Percentiles rank a stretch among this genome's conserved stretches.
phyloP scores from a whole-genome alignment of 2,888 invertebrate species.

The Epinotia brunnichana region DNA sequence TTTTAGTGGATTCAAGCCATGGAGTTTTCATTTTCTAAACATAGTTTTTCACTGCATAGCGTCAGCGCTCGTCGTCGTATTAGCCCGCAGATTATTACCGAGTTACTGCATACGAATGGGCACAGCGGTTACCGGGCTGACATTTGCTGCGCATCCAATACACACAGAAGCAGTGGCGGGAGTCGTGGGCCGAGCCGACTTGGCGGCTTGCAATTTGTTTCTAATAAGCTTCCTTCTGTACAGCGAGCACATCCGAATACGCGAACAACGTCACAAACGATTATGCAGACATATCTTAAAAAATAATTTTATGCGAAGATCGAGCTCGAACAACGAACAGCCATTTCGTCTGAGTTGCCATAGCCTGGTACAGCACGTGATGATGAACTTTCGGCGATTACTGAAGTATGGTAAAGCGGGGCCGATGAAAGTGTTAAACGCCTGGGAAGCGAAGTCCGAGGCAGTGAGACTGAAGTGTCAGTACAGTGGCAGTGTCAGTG shows the following conservation, averaged over 20 bases:
- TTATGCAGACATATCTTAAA: conserved; percentile 69
- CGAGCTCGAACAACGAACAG: conserved; percentile 65
- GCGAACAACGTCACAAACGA: conserved; percentile 78
- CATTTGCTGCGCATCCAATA: conserved; percentile 97
- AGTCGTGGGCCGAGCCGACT: conserved; percentile 96
- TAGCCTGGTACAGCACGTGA: conserved; percentile 73
- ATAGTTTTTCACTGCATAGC: conserved; percentile 93
- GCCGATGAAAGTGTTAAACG: conserved; percentile 70
- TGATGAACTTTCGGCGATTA: conserved; percentile 74
- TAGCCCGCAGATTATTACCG: conserved; percentile 88
- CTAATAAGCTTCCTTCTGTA: conserved; percentile 94
- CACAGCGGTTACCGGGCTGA: conserved; percentile 89
- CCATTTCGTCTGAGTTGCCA: conserved; percentile 76
- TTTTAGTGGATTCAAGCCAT: conserved; percentile 89
- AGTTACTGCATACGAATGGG: conserved; percentile 86
- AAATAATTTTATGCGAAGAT: conserved; percentile 57
- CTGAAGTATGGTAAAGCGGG: conserved; percentile 73
- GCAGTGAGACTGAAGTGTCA: conserved; percentile 71
- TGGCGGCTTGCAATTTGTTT: conserved; percentile 95
- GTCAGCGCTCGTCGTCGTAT: conserved; percentile 91
- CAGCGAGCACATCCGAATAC: conserved; percentile 88
- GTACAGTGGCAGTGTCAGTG: conserved; percentile 75
- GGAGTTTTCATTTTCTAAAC: conserved; percentile 94
- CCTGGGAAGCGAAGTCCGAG: conserved; percentile 66
- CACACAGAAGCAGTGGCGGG: conserved; percentile 99